Evolutionary conservation across 2,888 invertebrate species (phyloP).

Genomic region (Drosophila subsilvestris): DNA sequence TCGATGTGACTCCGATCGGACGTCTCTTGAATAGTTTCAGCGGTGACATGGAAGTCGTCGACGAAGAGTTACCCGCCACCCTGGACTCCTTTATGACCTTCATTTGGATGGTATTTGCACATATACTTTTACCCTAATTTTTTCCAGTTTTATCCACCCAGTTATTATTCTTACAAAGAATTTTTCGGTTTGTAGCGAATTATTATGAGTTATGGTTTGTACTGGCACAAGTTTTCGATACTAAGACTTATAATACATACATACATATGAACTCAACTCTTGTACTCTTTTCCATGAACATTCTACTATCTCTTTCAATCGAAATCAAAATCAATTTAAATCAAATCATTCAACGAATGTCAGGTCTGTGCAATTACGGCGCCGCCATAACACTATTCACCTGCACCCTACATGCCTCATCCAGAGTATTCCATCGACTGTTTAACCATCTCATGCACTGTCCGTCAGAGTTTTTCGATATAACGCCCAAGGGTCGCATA

Average conservation of each 20-base stretch:
- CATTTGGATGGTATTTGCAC: constrained; percentile 83
- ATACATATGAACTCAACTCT: constrained; percentile 15
- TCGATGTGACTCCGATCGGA: constrained; percentile 89
- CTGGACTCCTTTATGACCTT: constrained; percentile 84
- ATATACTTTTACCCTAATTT: constrained; percentile 21
- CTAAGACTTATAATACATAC: constrained; percentile 9
- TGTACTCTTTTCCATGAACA: constrained; percentile 16
- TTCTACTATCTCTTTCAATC: constrained; percentile 20
- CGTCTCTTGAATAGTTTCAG: constrained; percentile 89
- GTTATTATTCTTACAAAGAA: constrained; percentile 19
- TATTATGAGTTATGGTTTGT: constrained; percentile 64
- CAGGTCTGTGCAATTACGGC: constrained; percentile 81
- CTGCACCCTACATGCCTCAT: constrained; percentile 80
- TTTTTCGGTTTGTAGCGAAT: constrained; percentile 46
- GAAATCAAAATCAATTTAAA: background rate
- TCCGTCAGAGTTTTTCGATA: constrained; percentile 87
- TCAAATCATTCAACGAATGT: constrained; percentile 22
- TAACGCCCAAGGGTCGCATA: constrained; percentile 88
- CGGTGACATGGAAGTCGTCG: constrained; percentile 88
- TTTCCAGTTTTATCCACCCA: constrained; percentile 13
- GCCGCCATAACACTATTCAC: constrained; percentile 81
- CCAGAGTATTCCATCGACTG: constrained; percentile 81
- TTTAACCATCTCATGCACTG: constrained; percentile 85
- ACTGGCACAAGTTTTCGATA: constrained; percentile 32
- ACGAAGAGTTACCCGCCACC: constrained; percentile 86